Conservation (phyloP, 1,140 invertebrate species). For the Pseudomyrmex gracilis region DNA sequence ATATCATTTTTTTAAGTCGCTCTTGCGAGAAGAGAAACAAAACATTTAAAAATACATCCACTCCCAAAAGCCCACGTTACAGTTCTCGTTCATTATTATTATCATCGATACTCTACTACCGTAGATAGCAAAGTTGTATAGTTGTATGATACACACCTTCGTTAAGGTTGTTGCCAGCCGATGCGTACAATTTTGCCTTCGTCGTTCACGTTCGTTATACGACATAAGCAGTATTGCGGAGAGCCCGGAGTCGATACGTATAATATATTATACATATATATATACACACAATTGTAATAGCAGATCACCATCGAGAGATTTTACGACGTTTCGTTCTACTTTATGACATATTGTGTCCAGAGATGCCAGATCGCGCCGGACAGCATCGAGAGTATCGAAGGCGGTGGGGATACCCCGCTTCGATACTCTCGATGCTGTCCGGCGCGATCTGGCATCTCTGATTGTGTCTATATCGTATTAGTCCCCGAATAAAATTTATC, state of each 20-base stretch:
- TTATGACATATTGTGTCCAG: slow-evolving; percentile 21
- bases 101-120: slow-evolving; percentile 36
- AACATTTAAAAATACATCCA: slow-evolving; percentile 19
- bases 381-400: no score
- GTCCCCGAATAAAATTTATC: not conserved
- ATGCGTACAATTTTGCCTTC: slow-evolving; percentile 50
- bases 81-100: slow-evolving; percentile 20
- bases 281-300: not conserved
- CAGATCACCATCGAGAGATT: not conserved
- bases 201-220: slow-evolving; percentile 37
- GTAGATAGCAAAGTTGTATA: slow-evolving; percentile 61
- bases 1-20: not conserved
- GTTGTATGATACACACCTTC: slow-evolving; percentile 63
- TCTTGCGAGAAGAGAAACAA: not conserved
- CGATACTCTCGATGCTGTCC: no score
- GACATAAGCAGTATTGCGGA: not conserved
- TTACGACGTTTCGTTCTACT: not conserved
- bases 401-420: no score
- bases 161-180: slow-evolving; percentile 49
- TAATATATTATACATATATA: no score
- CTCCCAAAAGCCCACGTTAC: slow-evolving; percentile 35
- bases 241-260: slow-evolving; percentile 44
- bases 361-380: no score
- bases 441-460: no score
- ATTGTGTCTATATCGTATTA: no score